Evolutionary conservation across 2,113 vertebrate species (phyloP), one percentile per base, ranked within the genome.

Genomic region (Paradoxurus hermaphroditus): DNA sequence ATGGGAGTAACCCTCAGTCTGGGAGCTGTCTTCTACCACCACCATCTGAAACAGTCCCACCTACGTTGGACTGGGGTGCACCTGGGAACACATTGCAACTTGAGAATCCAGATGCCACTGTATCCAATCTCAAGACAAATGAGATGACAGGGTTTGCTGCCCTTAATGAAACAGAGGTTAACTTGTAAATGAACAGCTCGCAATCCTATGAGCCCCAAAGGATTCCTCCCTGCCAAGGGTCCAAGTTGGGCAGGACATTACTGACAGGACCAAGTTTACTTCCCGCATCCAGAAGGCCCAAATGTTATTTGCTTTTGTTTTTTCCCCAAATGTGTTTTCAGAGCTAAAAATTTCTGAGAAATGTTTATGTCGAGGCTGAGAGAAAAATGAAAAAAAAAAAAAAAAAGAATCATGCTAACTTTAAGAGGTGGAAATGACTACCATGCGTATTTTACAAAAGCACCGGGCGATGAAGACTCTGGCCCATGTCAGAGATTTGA

Each of bases 341-440:
- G 46, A 83, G 75, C 46, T 93, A 95, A 92, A 94, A 1, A 88
- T 59, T 90, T 68, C 82, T 77, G 70, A 90, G 75, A 92, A 78
- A 93, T 90, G 56, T 79, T 93, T 36, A 15, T 91, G 78, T 44
- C 2, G 51, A 81, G 25, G 29, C 23, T 27, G 5, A 7, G 51
- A 82, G 63, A 41, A 65, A 89, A 95, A 90, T 44, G 53, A n/a
- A n/a, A n/a, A n/a, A n/a, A n/a, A n/a, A n/a, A n/a, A 7, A 78
- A 41, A 51, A 70, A 87, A 86, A 75, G 29, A 81, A 63, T 89
- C 27, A 92, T 25, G 1, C 5, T 25, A 86, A 29, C 34, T 65
- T 49, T 84, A 65, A 59, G 79, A 90, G 29, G 39, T 3, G 36
- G 34, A 86, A 90, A 53, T 94, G 36, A 44, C 21, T 51, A 15